Percentiles rank a stretch among this genome's conserved stretches.
These are phyloP conservation scores for Muntiacus muntjak DNA, from an alignment of 2,113 vertebrate species.

Conservation along the genomic window DNA sequence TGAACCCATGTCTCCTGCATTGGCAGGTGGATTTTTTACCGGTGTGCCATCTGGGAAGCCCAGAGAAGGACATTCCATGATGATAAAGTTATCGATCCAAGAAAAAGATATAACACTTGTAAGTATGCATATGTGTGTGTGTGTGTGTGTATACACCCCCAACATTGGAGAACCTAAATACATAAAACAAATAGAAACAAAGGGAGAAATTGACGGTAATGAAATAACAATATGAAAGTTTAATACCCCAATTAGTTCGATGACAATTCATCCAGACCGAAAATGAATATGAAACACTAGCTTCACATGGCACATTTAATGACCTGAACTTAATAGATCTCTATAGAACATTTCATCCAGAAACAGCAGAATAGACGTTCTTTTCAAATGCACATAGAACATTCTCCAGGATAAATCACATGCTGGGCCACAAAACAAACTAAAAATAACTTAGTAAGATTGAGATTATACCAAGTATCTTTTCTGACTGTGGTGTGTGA, in stretches of 20 bases:
- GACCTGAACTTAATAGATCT: not conserved
- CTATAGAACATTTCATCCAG: not conserved
- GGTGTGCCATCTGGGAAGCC: not conserved
- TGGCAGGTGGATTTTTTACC: not conserved
- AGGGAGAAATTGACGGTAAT: not conserved
- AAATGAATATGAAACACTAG: not conserved
- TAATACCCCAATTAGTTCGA: not conserved
- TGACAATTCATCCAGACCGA: not conserved
- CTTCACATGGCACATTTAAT: not conserved
- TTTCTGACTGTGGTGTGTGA: not conserved
- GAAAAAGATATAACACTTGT: not conserved
- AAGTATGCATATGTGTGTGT: not conserved
- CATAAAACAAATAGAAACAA: not conserved
- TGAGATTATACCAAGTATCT: not conserved
- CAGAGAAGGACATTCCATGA: not conserved
- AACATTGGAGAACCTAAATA: not conserved
- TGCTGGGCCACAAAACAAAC: not conserved
- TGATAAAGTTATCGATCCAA: not conserved
- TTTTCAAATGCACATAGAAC: not conserved
- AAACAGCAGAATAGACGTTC: not conserved
- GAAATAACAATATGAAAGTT: not conserved
- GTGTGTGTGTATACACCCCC: not conserved
- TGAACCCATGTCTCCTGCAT: not conserved
- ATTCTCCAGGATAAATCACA: not conserved
- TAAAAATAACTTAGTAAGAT: not conserved